phyloP scores from a whole-genome alignment of 2,888 invertebrate species.

The Ptychoptera contaminata region DNA sequence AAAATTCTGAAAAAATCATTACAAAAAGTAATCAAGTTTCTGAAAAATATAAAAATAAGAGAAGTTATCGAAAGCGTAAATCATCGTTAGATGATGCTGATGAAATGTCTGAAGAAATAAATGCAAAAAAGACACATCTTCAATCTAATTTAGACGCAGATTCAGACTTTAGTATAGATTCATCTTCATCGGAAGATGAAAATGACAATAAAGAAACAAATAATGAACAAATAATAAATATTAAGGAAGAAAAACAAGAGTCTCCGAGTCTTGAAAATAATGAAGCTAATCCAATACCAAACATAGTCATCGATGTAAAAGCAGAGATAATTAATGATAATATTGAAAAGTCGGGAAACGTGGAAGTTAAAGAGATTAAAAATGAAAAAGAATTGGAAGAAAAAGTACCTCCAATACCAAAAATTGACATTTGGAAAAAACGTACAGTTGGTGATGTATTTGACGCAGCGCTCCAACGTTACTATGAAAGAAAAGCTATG shows the following conservation, averaged over 20 bases:
- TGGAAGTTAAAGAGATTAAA: slow-evolving; percentile 11
- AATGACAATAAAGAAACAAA: slow-evolving; percentile 11
- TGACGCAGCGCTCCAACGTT: slow-evolving; percentile 58
- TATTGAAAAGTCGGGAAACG: slow-evolving; percentile 15
- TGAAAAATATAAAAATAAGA: slow-evolving; percentile 25
- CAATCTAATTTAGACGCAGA: slow-evolving; percentile 54
- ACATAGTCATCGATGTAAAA: slow-evolving; percentile 4
- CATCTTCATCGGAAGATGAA: slow-evolving; percentile 33
- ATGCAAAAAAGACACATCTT: slow-evolving; percentile 34
- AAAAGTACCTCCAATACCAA: slow-evolving; percentile 25
- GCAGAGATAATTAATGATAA: slow-evolving; percentile 12
- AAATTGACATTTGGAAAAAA: slow-evolving; percentile 67
- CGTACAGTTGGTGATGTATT: slow-evolving; percentile 64
- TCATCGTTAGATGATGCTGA: slow-evolving; percentile 32
- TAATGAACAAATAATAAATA: slow-evolving; percentile 2
- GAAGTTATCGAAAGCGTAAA: slow-evolving; percentile 44
- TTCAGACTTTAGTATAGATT: slow-evolving; percentile 54
- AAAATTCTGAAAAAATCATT: slow-evolving; percentile 16
- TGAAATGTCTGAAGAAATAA: slow-evolving; percentile 20
- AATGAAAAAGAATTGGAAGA: slow-evolving; percentile 13
- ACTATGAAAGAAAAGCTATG: slow-evolving; percentile 54
- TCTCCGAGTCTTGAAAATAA: background rate
- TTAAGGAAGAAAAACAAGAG: slow-evolving; percentile 6
- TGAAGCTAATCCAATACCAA: too few species aligned
- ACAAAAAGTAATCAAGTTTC: slow-evolving; percentile 13